These are phyloP conservation scores for Ligdia adustata DNA, from an alignment of 2,888 invertebrate genomes.

Conservation along the genomic window DNA sequence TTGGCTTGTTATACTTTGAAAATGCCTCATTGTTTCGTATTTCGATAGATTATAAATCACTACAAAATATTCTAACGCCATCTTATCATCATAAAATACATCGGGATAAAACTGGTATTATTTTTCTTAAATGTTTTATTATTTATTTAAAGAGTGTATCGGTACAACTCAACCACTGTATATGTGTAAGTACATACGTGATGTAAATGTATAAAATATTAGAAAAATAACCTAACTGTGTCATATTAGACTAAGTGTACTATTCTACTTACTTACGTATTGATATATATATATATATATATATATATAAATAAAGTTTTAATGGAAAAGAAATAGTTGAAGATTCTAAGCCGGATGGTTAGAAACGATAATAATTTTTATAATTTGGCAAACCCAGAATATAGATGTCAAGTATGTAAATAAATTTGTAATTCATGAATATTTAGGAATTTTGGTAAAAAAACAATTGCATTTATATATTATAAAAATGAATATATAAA, in stretches of 20 bases:
- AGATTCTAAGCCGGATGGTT: slow-evolving; percentile 61
- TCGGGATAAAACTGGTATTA: slow-evolving; percentile 13
- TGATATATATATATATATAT: slow-evolving; percentile 77
- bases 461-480: slow-evolving; percentile 80
- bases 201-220: slow-evolving; percentile 78
- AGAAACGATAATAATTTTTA: slow-evolving; percentile 48
- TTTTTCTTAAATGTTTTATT: slow-evolving; percentile 32
- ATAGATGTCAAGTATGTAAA: slow-evolving; percentile 67
- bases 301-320: slow-evolving; percentile 74
- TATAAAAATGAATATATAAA: slow-evolving; percentile 51
- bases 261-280: slow-evolving; percentile 81
- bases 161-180: slow-evolving; percentile 65
- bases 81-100: no score
- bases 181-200: slow-evolving; percentile 80
- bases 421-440: slow-evolving; percentile 76
- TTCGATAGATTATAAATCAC: no score
- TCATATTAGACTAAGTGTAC: slow-evolving; percentile 82
- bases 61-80: no score
- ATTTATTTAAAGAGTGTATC: slow-evolving; percentile 46
- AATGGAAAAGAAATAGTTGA: slow-evolving; percentile 70
- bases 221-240: slow-evolving; percentile 78
- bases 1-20: no score
- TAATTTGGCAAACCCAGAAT: slow-evolving; percentile 52
- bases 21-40: no score
- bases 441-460: slow-evolving; percentile 71